Evolutionary conservation across 2,888 invertebrate species (phyloP).

Genomic region (Mesodorylaimus sp.): DNA sequence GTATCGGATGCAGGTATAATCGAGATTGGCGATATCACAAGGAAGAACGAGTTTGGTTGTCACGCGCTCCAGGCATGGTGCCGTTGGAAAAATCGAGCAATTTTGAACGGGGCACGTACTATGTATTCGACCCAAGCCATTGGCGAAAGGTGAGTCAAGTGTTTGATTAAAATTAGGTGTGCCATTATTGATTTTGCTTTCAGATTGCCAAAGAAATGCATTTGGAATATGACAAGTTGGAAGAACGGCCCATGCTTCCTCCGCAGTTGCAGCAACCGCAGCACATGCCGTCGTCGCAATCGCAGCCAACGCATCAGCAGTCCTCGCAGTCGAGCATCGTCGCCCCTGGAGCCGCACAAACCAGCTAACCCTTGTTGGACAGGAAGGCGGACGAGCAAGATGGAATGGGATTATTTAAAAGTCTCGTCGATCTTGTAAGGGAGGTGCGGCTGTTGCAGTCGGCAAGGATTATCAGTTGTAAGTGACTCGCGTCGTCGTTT

Average conservation of each 20-base stretch:
- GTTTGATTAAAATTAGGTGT: not conserved
- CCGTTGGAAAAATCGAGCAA: constrained; percentile 82
- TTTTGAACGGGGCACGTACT: constrained; percentile 95
- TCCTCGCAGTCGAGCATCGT: too few relatives aligned
- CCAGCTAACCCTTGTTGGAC: too few relatives aligned
- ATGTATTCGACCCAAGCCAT: constrained; percentile 94
- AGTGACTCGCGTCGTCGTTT: too few relatives aligned
- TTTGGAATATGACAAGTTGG: constrained; percentile 94
- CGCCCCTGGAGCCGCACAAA: too few relatives aligned
- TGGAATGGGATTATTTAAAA: too few relatives aligned
- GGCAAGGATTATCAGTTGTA: too few relatives aligned
- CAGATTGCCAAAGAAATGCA: constrained; percentile 71
- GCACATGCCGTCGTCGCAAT: too few relatives aligned
- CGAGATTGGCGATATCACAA: constrained; percentile 99
- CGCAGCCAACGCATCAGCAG: not conserved
- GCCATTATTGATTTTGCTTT: constrained; percentile 7
- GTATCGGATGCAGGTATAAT: constrained; percentile 52
- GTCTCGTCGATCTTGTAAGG: too few relatives aligned
- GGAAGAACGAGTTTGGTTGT: constrained; percentile 64
- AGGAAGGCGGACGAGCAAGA: too few relatives aligned
- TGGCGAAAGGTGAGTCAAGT: constrained; percentile 74
- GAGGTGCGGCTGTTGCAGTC: too few relatives aligned
- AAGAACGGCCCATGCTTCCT: constrained; percentile 53
- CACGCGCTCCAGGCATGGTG: constrained; percentile 43
- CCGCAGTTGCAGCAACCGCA: constrained; percentile 4